Base-by-base conservation (phyloP, 2,113 vertebrate species). In the Beaufortia kweichowensis region DNA sequence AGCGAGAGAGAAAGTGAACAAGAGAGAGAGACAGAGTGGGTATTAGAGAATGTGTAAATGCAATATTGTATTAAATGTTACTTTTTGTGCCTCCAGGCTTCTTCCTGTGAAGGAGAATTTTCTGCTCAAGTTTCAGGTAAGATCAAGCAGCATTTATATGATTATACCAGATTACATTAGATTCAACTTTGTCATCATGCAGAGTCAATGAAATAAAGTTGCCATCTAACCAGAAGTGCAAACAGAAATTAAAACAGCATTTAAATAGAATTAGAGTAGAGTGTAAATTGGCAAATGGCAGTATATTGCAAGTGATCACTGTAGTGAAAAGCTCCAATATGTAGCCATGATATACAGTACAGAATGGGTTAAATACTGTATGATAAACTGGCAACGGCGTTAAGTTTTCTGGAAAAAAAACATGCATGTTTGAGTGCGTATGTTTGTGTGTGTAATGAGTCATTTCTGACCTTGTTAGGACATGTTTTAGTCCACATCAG, bases 61-160 rank as follows among this genome's bases (percentile, higher is more conserved):
- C 24, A 41, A 21, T 29, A n/a, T 31, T 29, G 41, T 43, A 26
- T 66, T 6, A 17, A 15, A 9, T 70, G 56, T 19, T 56, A 26
- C 46, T 14, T 29, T 46, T 55, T 62, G 64, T 63, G 79, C 81
- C 89, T 90, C 46, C 85, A 94, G 94, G 77, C 88, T 94, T 81
- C 68, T 94, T 79, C 94, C 93, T 1, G 93, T 94, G 61, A 92
- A 94, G 78, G 94, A 94, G 86, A 94, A 94, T 80, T 94, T 94
- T 84, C 90, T 94, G 43, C 91, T 94, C 26, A 94, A 94, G 77
- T 94, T 94, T 75, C 92, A 94, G 94, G 93, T 94, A 90, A 88
- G 81, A 46, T 55, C 33, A 12, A 35, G 6, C 23, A 41, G 39
- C 26, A 33, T 15, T 21, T 14, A 28, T 59, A 55, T 26, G 21